Base-by-base conservation (phyloP, 2,797 vertebrate species). In the Paguma larvata region DNA sequence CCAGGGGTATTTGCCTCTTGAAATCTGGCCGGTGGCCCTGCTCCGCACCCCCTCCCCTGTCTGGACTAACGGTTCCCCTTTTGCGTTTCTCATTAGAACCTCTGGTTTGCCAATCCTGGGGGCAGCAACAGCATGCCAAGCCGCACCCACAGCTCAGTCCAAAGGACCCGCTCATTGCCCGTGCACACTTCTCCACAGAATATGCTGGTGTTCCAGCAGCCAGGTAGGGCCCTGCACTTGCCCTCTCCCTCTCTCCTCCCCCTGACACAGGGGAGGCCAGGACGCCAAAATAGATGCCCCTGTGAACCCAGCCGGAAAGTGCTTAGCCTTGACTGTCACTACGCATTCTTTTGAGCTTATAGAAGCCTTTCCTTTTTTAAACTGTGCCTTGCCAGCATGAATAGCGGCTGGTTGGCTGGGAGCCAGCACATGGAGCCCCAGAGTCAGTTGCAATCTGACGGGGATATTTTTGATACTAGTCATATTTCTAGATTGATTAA, bases 101-200 rank as follows among this genome's bases (percentile, higher is more conserved):
- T 99, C 88, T 99, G 99, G 99, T 99, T 99, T 88, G 99, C 99
- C 95, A 99, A 99, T 98, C 99, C 99, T 0, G 99, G 99, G n/a
- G 99, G 99, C 98, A 99, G 99, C 98, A 99, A 99, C 98, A 99
- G 99, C 98, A 99, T 99, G 99, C 99, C 99, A 72, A 99, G 99
- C 98, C 99, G 99, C 62, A 99, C 99, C 73, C 99, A 99, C 99
- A 99, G 99, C 98, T 99, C 99, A 0, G 99, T 99, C 87, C 99
- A 99, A 95, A 99, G 99, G 98, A 99, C 99, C 0, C 99, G 99
- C 94, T 99, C 99, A 0, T 99, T 99, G 97, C 99, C 99, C 0
- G 99, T 99, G 91, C 99, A 99, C 99, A 99, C 98, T 5, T 99
- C 99, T 65, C 99, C 99, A 3, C 99, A 99, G 98, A 99, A 99